Percentiles rank a stretch among this genome's conserved stretches.
Conservation (phyloP, 2,797 vertebrate genomes). For the Alauda arvensis region DNA sequence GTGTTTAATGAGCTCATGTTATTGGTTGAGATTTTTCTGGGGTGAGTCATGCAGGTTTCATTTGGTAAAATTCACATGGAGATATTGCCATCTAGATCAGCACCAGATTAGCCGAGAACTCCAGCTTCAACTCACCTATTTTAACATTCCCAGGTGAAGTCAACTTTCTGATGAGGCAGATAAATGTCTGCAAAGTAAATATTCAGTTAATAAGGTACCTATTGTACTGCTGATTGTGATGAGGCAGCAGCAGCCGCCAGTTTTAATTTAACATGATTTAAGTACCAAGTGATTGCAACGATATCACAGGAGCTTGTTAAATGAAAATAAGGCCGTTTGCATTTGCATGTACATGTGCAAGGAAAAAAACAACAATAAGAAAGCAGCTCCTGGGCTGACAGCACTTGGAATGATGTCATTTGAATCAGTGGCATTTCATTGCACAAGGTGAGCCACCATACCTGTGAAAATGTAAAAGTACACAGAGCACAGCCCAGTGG, state of each 20-base stretch:
- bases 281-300: conserved; percentile 1
- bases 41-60: conserved; percentile 44
- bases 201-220: conserved; percentile 39
- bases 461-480: not conserved
- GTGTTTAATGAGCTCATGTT: conserved; percentile 56
- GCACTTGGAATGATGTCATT: not conserved
- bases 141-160: conserved; percentile 54
- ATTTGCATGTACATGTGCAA: conserved; percentile 21
- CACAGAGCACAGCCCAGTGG: not conserved
- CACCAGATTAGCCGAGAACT: conserved; percentile 31
- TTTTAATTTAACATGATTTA: conserved; percentile 61
- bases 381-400: not conserved
- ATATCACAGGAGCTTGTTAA: conserved; percentile 31
- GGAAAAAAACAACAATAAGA: not conserved
- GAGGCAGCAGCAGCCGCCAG: not conserved
- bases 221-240: conserved; percentile 45
- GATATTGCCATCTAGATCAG: conserved; percentile 48
- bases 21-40: conserved; percentile 56
- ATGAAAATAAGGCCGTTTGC: not conserved
- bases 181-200: conserved; percentile 55
- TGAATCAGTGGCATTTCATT: not conserved
- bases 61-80: conserved; percentile 27
- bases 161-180: conserved; percentile 53
- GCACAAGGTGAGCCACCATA: not conserved
- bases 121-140: conserved; percentile 28